Evolutionary conservation across 2,113 vertebrate species (phyloP).

Genomic region (Phoenicopterus ruber): DNA sequence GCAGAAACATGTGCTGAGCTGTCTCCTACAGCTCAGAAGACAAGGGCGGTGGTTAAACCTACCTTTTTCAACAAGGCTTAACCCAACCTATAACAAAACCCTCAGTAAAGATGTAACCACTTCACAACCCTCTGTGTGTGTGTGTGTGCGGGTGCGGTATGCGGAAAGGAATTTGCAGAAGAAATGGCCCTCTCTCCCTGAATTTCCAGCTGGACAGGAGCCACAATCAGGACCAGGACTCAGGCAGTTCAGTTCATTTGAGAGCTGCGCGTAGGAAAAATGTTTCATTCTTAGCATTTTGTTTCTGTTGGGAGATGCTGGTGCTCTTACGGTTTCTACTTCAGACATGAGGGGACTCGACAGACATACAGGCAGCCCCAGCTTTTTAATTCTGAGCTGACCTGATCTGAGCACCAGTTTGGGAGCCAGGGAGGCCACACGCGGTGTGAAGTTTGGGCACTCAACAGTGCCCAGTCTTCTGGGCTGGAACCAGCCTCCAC

Average conservation of each 20-base stretch:
- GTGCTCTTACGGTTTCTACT: neutral
- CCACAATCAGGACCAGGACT: neutral
- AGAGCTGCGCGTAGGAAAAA: neutral
- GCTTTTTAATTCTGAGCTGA: neutral
- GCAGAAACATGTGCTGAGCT: conserved; percentile 45
- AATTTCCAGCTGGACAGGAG: neutral
- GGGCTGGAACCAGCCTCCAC: neutral
- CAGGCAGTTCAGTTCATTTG: neutral
- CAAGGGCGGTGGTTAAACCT: neutral
- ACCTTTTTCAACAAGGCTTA: neutral
- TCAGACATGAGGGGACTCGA: neutral
- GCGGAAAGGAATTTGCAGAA: neutral
- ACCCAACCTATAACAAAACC: neutral
- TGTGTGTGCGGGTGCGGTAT: neutral
- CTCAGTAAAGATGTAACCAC: neutral
- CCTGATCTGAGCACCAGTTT: neutral
- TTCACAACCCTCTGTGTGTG: neutral
- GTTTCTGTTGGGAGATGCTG: neutral
- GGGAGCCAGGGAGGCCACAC: neutral
- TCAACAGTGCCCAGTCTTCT: neutral
- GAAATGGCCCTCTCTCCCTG: neutral
- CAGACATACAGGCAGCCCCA: neutral
- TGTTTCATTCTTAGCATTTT: neutral
- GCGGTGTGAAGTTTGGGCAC: neutral
- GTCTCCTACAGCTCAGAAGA: neutral